Evolutionary conservation across 1,140 invertebrate genomes (phyloP).

Genomic region (Eupristina koningsbergeri): DNA sequence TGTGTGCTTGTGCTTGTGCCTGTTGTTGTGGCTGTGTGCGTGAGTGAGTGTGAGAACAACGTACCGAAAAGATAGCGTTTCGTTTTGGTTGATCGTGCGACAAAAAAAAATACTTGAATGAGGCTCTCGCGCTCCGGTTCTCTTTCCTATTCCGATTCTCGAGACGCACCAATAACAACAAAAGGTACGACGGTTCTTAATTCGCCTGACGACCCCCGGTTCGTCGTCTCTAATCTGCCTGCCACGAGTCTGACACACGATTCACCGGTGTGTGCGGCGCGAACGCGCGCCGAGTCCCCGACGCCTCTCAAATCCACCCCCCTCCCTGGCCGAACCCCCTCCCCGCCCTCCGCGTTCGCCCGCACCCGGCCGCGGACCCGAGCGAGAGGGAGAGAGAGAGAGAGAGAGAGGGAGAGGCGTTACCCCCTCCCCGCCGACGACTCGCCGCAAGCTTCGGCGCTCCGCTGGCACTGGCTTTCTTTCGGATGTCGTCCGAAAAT

Average conservation of each 20-base stretch:
- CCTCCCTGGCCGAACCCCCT: slow-evolving; percentile 19
- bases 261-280: slow-evolving; percentile 58
- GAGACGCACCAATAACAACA: slow-evolving; percentile 42
- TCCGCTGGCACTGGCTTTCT: too few relatives aligned
- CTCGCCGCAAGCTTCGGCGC: too few relatives aligned
- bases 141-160: background rate
- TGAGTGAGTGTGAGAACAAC: background rate
- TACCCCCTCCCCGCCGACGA: too few relatives aligned
- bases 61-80: background rate
- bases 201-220: slow-evolving; percentile 63
- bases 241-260: slow-evolving; percentile 70
- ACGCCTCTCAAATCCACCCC: slow-evolving; percentile 45
- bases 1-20: too few relatives aligned
- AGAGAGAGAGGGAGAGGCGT: background rate
- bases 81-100: background rate
- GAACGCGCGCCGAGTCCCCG: slow-evolving; percentile 37
- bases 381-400: background rate
- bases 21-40: too few relatives aligned
- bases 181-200: slow-evolving; percentile 67
- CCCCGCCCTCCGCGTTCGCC: slow-evolving; percentile 44
- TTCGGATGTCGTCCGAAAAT: background rate
- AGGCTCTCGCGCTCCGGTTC: background rate
- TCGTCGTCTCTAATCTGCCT: slow-evolving; percentile 65
- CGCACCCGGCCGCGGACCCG: slow-evolving; percentile 10
- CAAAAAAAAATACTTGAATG: background rate